phyloP scores from a whole-genome alignment of 2,113 vertebrate genomes.

The Chloebia gouldiae region DNA sequence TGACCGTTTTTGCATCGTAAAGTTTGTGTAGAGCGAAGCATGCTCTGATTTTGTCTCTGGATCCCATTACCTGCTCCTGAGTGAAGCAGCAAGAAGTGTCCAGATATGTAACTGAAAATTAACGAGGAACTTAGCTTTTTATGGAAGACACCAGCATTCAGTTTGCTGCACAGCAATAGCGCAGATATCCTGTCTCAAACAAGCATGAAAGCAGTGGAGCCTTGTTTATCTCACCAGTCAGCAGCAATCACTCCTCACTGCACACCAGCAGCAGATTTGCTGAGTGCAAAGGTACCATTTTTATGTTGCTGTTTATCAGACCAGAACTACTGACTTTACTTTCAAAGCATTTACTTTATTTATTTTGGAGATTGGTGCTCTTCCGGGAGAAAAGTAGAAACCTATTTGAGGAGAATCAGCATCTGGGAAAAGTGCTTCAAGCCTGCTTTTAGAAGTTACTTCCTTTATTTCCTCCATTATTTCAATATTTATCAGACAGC shows the following conservation, averaged over 20 bases:
- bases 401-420: not conserved
- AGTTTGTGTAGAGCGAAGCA: rapidly evolving
- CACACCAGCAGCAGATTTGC: not conserved
- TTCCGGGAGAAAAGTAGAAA: not conserved
- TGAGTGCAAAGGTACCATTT: not conserved
- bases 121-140: not conserved
- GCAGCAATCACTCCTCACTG: conserved; percentile 4
- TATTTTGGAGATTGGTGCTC: not conserved
- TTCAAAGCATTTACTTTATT: not conserved
- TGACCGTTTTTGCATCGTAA: not conserved
- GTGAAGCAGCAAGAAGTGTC: not conserved
- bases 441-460: not conserved
- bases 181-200: not conserved
- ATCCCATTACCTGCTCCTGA: not conserved
- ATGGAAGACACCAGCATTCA: not conserved
- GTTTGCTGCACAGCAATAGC: not conserved
- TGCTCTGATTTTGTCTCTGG: not conserved
- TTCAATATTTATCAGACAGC: not conserved
- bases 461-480: not conserved
- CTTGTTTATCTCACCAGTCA: not conserved
- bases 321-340: not conserved
- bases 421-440: not conserved
- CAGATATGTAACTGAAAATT: not conserved
- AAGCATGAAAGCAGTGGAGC: not conserved
- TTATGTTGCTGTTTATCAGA: not conserved